Evolutionary conservation across 2,888 invertebrate genomes (phyloP), one percentile per base, ranked within the genome.

Genomic region (Apotomis turbidana): DNA sequence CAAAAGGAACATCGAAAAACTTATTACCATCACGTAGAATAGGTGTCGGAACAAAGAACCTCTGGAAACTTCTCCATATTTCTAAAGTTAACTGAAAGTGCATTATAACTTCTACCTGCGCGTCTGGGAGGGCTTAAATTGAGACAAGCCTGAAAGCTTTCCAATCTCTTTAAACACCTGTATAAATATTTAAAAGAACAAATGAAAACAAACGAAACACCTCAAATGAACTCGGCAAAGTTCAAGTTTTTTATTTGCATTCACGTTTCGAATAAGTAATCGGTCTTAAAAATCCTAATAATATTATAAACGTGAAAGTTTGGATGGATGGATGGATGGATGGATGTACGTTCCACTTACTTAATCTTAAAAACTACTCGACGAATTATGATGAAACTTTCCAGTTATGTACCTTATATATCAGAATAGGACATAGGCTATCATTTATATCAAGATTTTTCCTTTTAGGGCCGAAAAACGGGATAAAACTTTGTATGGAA

Each of bases 21-120:
- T 68, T 72, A 68, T 68, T 68, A 68, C 72, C 68, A 72, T 72
- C 72, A 72, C 72, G 72, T 72, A 72, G 72, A 68, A 72, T 71
- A 71, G 67, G 72, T 68, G 70, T 70, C 55, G 58, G 72, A 72
- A 72, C 68, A 72, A 72, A 72, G 72, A 72, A 72, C 72, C 73
- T 57, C 51, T 63, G 58, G 54, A 77, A 81, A 80, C 77, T 79
- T 78, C 74, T 76, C 79, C 78, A 80, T 79, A 78, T 76, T 77
- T 76, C 74, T 71, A 74, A 83, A 81, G 80, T 81, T 80, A 78
- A 79, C 79, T 74, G 75, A 80, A 82, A 83, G 80, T 83, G 88
- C 88, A 88, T 88, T 88, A 87, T 86, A 88, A 88, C 83, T 87
- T 86, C 81, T 79, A 85, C 84, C 83, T 85, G 76, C 74, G 76